phyloP scores from a whole-genome alignment of 2,888 invertebrate genomes.

The Yponomeuta evonymella region DNA sequence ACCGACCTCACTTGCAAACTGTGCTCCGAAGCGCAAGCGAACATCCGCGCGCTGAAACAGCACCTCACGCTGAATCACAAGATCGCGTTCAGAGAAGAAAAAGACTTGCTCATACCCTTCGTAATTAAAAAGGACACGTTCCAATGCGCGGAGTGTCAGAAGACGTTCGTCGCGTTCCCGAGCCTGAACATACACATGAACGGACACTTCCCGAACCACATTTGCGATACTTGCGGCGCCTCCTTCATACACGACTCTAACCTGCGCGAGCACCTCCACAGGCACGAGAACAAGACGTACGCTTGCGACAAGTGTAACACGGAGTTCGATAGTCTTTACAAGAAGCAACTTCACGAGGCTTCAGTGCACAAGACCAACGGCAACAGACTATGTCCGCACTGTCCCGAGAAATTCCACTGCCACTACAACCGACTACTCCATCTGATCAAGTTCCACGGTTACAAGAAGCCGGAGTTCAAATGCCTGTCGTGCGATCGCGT shows the following conservation, averaged over 20 bases:
- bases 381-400: slow-evolving; percentile 50
- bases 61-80: slow-evolving; percentile 42
- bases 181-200: slow-evolving; percentile 61
- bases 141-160: slow-evolving; percentile 51
- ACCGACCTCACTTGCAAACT: slow-evolving; percentile 47
- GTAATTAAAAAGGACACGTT: slow-evolving; percentile 39
- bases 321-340: slow-evolving; percentile 33
- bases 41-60: slow-evolving; percentile 32
- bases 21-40: slow-evolving; percentile 33
- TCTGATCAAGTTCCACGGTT: slow-evolving; percentile 46
- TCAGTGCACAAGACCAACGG: slow-evolving; percentile 38
- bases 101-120: slow-evolving; percentile 55
- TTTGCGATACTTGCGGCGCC: slow-evolving; percentile 58
- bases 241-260: slow-evolving; percentile 58
- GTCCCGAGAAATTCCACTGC: slow-evolving; percentile 46
- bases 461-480: slow-evolving; percentile 44
- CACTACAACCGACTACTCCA: slow-evolving; percentile 45
- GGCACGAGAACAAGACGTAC: slow-evolving; percentile 33
- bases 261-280: slow-evolving; percentile 48
- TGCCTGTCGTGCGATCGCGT: slow-evolving; percentile 49
- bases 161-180: slow-evolving; percentile 45
- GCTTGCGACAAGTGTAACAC: slow-evolving; percentile 42
- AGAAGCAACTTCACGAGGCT: slow-evolving; percentile 37
- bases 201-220: slow-evolving; percentile 57
- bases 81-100: slow-evolving; percentile 34